Conservation (phyloP, 2,888 invertebrate genomes). For the Ametastegia equiseti region DNA sequence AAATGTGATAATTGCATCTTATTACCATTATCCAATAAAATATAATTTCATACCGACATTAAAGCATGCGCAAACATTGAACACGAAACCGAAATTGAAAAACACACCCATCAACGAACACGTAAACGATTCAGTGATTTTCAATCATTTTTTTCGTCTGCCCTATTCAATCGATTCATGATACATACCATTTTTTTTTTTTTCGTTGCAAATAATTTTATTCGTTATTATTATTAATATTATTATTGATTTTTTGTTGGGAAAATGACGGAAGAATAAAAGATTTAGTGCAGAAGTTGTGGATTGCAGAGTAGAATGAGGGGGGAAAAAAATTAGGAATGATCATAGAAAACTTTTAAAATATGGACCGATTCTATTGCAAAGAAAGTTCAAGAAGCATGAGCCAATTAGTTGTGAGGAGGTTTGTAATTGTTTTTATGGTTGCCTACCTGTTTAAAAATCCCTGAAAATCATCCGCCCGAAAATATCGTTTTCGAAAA, state of each 20-base stretch:
- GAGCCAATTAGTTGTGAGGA: too few species aligned
- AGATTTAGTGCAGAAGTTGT: too few species aligned
- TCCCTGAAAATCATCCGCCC: not conserved
- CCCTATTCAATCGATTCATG: not conserved
- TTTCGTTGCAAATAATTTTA: constrained; percentile 1
- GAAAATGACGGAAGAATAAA: too few species aligned
- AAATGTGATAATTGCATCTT: not conserved
- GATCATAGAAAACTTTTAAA: too few species aligned
- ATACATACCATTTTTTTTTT: not conserved
- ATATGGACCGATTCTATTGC: too few species aligned
- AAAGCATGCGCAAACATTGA: not conserved
- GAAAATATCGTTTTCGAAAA: not conserved
- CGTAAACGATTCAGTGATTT: not conserved
- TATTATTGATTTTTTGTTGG: too few species aligned
- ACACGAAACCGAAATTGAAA: not conserved
- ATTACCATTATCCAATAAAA: not conserved
- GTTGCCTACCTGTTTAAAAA: too few species aligned
- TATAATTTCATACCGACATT: not conserved
- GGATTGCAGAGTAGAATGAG: too few species aligned
- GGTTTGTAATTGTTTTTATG: too few species aligned
- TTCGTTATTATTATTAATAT: too few species aligned
- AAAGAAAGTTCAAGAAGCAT: too few species aligned
- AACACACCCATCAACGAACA: not conserved
- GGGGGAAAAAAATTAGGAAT: too few species aligned
- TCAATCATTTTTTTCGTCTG: not conserved